phyloP scores from a whole-genome alignment of 2,113 vertebrate species.

The Arizona elegans region DNA sequence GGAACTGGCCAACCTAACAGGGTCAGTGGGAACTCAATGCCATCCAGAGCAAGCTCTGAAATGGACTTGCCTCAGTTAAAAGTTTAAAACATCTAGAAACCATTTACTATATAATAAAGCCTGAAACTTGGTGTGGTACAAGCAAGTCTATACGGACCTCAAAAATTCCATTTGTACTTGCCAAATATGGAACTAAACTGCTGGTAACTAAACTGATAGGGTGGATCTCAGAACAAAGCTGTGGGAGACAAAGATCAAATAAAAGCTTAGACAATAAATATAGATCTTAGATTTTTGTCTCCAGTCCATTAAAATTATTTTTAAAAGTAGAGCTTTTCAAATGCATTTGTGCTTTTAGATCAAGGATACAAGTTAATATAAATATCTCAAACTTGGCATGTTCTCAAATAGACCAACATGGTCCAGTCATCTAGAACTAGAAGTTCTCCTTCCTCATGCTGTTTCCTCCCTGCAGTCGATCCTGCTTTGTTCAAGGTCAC shows the following conservation, averaged over 20 bases:
- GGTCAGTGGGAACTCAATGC: not conserved
- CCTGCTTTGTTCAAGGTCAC: not conserved
- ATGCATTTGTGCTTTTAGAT: not conserved
- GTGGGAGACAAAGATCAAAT: not conserved
- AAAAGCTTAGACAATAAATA: constrained; percentile 4
- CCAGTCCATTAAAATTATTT: not conserved
- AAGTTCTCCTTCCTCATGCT: too few species aligned
- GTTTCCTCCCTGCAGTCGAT: too few species aligned
- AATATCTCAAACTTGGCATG: not conserved
- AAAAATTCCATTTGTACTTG: not conserved
- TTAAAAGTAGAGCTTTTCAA: not conserved
- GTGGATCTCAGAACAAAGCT: not conserved
- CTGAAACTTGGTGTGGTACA: not conserved
- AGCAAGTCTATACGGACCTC: not conserved
- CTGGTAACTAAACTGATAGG: not conserved
- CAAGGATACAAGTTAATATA: not conserved
- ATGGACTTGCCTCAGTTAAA: not conserved
- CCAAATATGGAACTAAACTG: not conserved
- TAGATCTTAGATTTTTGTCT: not conserved
- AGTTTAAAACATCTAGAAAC: not conserved
- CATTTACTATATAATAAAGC: not conserved
- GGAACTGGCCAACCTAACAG: not conserved
- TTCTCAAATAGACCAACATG: not conserved
- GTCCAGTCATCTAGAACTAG: not conserved
- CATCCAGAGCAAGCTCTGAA: not conserved